These are phyloP conservation scores for Ooceraea biroi DNA, from an alignment of 1,140 invertebrate genomes.

Conservation along the genomic window DNA sequence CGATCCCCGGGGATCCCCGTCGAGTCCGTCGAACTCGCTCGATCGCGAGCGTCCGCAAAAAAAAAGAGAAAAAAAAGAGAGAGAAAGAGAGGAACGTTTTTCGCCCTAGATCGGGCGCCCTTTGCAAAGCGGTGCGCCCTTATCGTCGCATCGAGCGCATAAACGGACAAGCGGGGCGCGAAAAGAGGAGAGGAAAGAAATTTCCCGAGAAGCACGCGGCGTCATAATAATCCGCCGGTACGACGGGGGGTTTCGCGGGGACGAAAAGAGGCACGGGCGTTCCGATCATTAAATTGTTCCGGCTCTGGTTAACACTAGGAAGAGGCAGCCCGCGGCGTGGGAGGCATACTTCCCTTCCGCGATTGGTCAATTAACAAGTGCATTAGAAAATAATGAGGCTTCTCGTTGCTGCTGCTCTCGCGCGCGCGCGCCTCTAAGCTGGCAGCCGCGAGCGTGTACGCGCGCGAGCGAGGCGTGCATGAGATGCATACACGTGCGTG, in stretches of 20 bases:
- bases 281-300: constrained; percentile 86
- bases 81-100: neutral
- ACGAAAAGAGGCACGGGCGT: constrained; percentile 64
- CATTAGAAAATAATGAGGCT: constrained; percentile 86
- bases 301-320: constrained; percentile 82
- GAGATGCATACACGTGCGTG: neutral
- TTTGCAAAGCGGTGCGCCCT: neutral
- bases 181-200: constrained; percentile 19
- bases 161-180: constrained; percentile 1
- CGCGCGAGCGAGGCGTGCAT: neutral
- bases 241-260: constrained; percentile 18
- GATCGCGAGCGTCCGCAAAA: constrained; percentile 27
- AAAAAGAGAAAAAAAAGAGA: neutral
- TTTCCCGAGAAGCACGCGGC: constrained; percentile 35
- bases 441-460: neutral
- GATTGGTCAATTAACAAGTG: constrained; percentile 84
- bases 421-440: constrained; percentile 59
- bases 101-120: neutral
- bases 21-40: neutral
- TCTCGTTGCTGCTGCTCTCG: constrained; percentile 66
- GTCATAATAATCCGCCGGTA: constrained; percentile 66
- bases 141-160: constrained; percentile 3
- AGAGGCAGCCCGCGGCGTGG: constrained; percentile 74
- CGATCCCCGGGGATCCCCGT: neutral
- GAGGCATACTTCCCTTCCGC: constrained; percentile 74